These are phyloP conservation scores for Nebria ingens DNA, from an alignment of 1,140 invertebrate genomes.

Conservation along the genomic window DNA sequence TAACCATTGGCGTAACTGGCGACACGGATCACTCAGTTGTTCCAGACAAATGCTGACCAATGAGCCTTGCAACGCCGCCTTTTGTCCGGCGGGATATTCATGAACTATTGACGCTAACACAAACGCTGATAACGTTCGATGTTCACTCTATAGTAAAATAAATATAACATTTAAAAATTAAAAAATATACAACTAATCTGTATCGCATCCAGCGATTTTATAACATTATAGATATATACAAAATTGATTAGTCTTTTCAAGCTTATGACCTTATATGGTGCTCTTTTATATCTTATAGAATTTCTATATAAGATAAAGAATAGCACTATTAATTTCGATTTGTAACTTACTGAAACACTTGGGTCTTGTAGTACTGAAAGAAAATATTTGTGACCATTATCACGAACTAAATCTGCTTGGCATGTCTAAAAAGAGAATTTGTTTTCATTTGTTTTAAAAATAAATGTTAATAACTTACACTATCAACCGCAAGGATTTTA, in stretches of 20 bases:
- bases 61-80: slow-evolving; percentile 74
- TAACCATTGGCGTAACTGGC: slow-evolving; percentile 79
- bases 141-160: slow-evolving; percentile 54
- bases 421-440: slow-evolving; percentile 58
- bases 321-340: slow-evolving; percentile 12
- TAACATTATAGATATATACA: too few relatives aligned
- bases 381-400: slow-evolving; percentile 93
- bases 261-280: too few relatives aligned
- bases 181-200: slow-evolving; percentile 2
- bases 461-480: slow-evolving; percentile 46
- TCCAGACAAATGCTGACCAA: slow-evolving; percentile 84
- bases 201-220: too few relatives aligned
- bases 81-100: slow-evolving; percentile 75
- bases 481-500: slow-evolving; percentile 95
- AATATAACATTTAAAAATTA: slow-evolving; percentile 9
- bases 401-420: slow-evolving; percentile 90
- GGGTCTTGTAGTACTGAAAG: slow-evolving; percentile 78
- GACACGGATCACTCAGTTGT: slow-evolving; percentile 49
- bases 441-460: slow-evolving; percentile 11
- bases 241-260: too few relatives aligned
- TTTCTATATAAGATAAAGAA: slow-evolving; percentile 11
- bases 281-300: too few relatives aligned
- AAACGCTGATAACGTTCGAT: slow-evolving; percentile 84
- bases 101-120: slow-evolving; percentile 88
- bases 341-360: slow-evolving; percentile 58